These are phyloP conservation scores for Montipora sp. DNA, from an alignment of 64 coral and sea anemone species.

Conservation along the genomic window DNA sequence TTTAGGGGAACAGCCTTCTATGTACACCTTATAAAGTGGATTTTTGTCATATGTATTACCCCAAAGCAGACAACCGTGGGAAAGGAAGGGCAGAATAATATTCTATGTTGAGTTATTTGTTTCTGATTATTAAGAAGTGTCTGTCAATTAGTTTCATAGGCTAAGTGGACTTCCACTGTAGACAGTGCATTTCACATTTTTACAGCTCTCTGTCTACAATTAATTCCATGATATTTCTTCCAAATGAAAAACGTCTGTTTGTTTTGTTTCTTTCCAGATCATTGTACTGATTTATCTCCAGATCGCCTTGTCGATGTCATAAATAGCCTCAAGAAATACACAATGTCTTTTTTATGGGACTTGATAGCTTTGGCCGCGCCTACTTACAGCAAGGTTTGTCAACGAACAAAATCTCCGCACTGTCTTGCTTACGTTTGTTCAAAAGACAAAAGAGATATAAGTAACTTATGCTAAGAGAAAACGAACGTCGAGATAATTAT, in stretches of 20 bases:
- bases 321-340: constrained; percentile 49
- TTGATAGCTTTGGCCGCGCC: constrained; percentile 49
- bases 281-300: background rate
- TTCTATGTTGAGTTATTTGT: background rate
- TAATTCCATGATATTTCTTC: background rate
- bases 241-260: background rate
- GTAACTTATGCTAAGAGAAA: too few species aligned
- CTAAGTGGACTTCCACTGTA: background rate
- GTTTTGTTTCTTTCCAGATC: background rate
- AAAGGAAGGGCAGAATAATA: background rate
- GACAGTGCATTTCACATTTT: background rate
- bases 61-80: too few species aligned
- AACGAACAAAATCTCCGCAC: background rate
- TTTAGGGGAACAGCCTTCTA: too few species aligned
- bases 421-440: too few species aligned
- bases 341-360: constrained; percentile 61
- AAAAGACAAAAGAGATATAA: too few species aligned
- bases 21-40: too few species aligned
- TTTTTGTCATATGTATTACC: too few species aligned
- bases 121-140: background rate
- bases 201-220: background rate
- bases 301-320: constrained; percentile 38
- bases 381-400: constrained; percentile 59
- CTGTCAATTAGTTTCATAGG: background rate
- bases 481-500: too few species aligned